Percentiles rank a stretch among this genome's conserved stretches.
phyloP scores from a whole-genome alignment of 2,113 vertebrate genomes.

The Gulo gulo region DNA sequence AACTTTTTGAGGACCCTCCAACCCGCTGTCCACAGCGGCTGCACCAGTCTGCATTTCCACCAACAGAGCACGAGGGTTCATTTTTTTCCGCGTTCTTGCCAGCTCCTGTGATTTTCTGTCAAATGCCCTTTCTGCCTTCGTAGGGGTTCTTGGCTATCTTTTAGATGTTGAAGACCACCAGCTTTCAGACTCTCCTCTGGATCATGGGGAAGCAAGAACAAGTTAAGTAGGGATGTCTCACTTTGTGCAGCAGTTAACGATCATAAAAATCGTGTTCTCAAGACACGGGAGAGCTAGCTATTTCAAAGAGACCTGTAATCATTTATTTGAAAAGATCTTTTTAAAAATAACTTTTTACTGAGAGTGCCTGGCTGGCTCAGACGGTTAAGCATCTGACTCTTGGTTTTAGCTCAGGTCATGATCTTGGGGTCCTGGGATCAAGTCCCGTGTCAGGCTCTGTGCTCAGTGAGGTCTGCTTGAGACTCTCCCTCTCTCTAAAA shows the following conservation, averaged over 20 bases:
- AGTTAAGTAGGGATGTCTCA: background rate
- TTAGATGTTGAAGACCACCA: background rate
- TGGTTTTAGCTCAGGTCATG: background rate
- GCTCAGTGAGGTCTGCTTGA: background rate
- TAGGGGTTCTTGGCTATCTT: background rate
- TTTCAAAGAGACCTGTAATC: background rate
- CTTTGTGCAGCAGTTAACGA: background rate
- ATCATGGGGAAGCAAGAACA: background rate
- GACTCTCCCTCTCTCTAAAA: background rate
- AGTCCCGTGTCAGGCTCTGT: background rate
- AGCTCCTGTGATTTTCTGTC: background rate
- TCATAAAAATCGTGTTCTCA: background rate
- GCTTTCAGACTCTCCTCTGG: background rate
- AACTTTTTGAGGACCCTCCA: background rate
- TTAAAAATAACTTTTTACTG: background rate
- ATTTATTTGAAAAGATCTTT: background rate
- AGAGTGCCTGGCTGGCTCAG: background rate
- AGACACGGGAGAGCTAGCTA: background rate
- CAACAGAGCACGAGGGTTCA: background rate
- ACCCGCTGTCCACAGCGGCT: background rate
- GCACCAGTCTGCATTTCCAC: background rate
- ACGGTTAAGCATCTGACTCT: background rate
- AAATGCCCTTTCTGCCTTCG: background rate
- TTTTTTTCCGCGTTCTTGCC: background rate
- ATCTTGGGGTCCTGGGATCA: background rate